Evolutionary conservation across 2,113 vertebrate species (phyloP), one percentile per base, ranked within the genome.

Genomic region (Gavia stellata): DNA sequence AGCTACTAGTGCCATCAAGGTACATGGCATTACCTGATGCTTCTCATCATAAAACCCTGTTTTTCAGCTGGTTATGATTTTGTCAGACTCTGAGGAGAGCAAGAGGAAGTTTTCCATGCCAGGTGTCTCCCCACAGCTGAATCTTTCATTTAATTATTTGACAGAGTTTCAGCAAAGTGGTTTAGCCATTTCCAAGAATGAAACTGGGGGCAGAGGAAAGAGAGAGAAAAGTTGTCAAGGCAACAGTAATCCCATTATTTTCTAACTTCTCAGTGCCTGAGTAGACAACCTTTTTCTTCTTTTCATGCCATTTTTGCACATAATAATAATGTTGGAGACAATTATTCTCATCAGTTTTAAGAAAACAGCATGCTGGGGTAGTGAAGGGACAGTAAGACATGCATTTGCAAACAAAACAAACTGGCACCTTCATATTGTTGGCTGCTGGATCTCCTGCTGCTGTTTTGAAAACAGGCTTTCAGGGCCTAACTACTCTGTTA

Each of bases 191-290:
- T 94, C 83, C 61, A 89, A 86, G 65, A 94, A 89, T 13, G 36
- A 89, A 94, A 94, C 6, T 56, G 77, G 86, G 72, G 65, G 61
- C 55, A 91, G 73, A 47, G 47, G 24, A 94, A 94, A 23, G 83
- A 89, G 68, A 95, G 49, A 93, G 77, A 81, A 91, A 85, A 72
- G 92, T 97, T 95, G 95, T 82, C 94, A 96, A 94, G 96, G 92
- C 89, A 95, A 96, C 88, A 62, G 87, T 94, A 96, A 95, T 92
- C 78, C 91, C 70, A 89, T 94, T 94, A 93, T 95, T 92, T 95
- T 87, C 93, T 92, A 86, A 94, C 88, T 96, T 96, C 59, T 72
- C 36, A 92, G 59, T 89, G 83, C 61, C 83, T 94, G 65, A 89
- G 49, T 58, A 89, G 80, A 86, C 85, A 93, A 95, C 56, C 88